Evolutionary conservation across 2,797 vertebrate species (phyloP), one percentile per base, ranked within the genome.

Genomic region (Apogon talboti): DNA sequence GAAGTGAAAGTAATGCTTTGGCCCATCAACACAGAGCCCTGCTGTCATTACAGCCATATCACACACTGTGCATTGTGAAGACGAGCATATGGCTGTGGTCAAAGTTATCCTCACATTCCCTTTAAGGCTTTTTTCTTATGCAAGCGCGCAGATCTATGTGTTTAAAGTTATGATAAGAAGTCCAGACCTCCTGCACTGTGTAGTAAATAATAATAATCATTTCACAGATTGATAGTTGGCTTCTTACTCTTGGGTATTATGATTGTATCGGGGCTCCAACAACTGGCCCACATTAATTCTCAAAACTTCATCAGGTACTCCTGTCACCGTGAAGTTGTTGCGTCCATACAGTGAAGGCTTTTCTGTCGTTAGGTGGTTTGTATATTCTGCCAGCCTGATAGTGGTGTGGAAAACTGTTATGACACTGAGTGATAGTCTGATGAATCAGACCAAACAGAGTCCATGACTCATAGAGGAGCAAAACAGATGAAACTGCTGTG

Each of bases 391-490:
- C 48, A 37, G 63, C 42, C 16, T 71, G 58, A 72, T 40, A 63
- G 41, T 42, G 57, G 59, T 65, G 38, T 0, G 18, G 46, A 68
- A 71, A 79, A 78, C 13, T 15, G 33, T 46, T 1, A 5, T 54
- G 67, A 79, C 76, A 72, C 44, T 70, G 64, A 79, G 45, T 57
- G 71, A 68, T 30, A 7, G 54, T 41, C 41, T 48, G 54, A 69
- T 61, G 49, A 73, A 79, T 76, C 14, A 38, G 45, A 77, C 19
- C 46, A 40, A 75, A 63, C 61, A 47, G 37, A 68, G 56, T 76
- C 57, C 33, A 35, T 54, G 44, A 73, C 30, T 42, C 24, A 11
- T 14, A 35, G 49, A 60, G 60, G 45, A 71, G 33, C 52, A 51
- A 50, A 64, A 44, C 33, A 21, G 37, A 14, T 66, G 12, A 50